Evolutionary conservation across 2,888 invertebrate species (phyloP).

Genomic region (Clunio marinus): DNA sequence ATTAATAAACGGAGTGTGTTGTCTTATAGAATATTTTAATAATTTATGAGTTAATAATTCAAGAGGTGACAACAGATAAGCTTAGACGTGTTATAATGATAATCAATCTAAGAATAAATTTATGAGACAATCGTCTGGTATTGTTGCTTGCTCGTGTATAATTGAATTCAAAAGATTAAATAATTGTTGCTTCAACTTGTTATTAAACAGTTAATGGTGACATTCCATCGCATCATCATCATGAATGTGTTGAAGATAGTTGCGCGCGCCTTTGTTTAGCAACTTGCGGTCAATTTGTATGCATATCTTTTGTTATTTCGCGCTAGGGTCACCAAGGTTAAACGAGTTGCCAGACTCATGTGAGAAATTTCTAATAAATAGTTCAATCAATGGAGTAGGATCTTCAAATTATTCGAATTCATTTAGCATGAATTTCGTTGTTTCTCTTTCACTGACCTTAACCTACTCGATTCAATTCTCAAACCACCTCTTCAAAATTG

Average conservation of each 20-base stretch:
- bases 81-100: background rate
- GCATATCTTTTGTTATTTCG: no score
- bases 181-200: background rate
- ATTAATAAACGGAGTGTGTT: no score
- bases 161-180: background rate
- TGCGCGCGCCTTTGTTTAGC: no score
- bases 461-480: background rate
- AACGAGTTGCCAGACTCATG: background rate
- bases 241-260: no score
- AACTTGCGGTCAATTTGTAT: no score
- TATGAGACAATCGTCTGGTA: background rate
- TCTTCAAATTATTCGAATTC: background rate
- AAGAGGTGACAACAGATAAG: background rate
- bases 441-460: background rate
- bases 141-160: background rate
- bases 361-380: no score
- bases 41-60: background rate
- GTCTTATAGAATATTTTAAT: no score
- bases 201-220: no score
- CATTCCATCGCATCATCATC: no score
- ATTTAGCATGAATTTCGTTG: background rate
- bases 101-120: background rate
- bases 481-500: slow-evolving; percentile 5
- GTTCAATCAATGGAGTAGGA: no score
- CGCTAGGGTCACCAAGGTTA: background rate